These are phyloP conservation scores for Psittacula derbiana DNA, from an alignment of 2,797 vertebrate genomes.

Conservation along the genomic window DNA sequence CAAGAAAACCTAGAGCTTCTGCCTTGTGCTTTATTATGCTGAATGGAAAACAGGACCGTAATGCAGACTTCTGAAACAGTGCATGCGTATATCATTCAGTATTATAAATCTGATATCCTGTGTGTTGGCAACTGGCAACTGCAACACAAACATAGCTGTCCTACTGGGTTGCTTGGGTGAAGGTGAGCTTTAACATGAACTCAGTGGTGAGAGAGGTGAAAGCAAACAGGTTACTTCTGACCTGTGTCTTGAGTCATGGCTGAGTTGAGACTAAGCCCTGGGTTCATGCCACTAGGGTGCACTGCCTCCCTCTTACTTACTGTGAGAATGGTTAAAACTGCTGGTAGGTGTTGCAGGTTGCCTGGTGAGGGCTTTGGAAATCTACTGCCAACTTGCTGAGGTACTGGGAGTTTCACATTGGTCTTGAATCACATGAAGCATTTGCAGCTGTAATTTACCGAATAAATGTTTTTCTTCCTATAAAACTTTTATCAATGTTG, in stretches of 20 bases:
- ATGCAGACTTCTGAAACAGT: background rate
- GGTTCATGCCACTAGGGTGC: conserved; percentile 26
- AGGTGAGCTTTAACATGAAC: background rate
- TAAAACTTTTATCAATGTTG: background rate
- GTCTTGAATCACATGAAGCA: background rate
- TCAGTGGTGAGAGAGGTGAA: background rate
- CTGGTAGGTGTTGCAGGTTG: background rate
- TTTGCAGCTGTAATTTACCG: background rate
- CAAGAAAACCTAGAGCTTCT: background rate
- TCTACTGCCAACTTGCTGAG: background rate
- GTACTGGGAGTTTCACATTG: background rate
- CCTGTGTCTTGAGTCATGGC: background rate
- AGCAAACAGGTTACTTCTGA: background rate
- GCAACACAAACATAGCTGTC: background rate
- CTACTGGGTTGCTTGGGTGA: rapidly evolving
- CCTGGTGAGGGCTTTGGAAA: background rate
- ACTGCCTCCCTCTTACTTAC: background rate
- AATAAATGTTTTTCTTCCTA: background rate
- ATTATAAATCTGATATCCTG: background rate
- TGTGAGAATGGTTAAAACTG: background rate
- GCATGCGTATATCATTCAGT: rapidly evolving
- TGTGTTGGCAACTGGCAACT: background rate
- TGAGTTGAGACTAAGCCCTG: background rate
- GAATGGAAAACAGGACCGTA: background rate
- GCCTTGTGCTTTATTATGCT: background rate